phyloP scores from a whole-genome alignment of 64 coral and sea anemone species.

The Pachyseris speciosa region DNA sequence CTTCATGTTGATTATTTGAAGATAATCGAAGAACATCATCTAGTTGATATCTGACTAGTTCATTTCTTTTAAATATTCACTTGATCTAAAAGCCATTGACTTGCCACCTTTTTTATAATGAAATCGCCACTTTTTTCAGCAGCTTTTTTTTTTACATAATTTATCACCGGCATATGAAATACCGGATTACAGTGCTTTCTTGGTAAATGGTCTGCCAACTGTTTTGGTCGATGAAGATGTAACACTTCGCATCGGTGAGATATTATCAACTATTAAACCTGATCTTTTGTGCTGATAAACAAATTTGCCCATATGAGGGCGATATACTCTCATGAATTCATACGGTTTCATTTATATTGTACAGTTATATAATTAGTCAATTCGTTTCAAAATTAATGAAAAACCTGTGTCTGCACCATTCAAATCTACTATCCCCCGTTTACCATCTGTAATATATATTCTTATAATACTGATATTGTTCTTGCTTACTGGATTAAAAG shows the following conservation, averaged over 20 bases:
- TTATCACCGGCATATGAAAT: neutral
- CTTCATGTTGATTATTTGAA: no score
- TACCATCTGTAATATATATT: neutral
- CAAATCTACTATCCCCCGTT: neutral
- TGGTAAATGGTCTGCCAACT: neutral
- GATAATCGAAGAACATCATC: neutral
- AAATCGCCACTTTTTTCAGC: neutral
- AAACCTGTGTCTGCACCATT: neutral
- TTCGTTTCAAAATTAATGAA: neutral
- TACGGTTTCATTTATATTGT: no score
- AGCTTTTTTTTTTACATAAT: neutral
- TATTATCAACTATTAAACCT: neutral
- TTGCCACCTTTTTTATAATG: neutral
- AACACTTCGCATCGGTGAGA: neutral
- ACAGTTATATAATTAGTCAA: neutral
- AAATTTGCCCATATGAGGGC: no score
- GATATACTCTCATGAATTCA: no score
- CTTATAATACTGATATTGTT: neutral
- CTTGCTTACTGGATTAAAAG: neutral
- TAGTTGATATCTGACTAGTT: neutral
- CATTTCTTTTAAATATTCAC: neutral
- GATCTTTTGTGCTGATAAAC: no score
- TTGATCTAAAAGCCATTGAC: neutral
- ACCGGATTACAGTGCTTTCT: neutral
- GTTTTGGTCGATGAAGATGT: neutral